Conservation (phyloP, 1,140 invertebrate species). For the Drosophila ohnishii region DNA sequence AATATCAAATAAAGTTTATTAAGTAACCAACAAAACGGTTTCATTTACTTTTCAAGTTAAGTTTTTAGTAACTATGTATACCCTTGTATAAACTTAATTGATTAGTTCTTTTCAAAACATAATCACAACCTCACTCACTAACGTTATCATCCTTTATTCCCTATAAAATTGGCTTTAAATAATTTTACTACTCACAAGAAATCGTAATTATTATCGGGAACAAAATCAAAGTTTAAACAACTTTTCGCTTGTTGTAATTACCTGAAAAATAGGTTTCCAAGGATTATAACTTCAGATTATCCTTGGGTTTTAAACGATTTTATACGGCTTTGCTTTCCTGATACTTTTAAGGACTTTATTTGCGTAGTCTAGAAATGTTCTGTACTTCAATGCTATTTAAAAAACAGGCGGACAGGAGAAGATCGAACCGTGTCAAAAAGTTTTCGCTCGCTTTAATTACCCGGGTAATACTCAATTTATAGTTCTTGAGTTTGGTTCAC, state of each 20-base stretch:
- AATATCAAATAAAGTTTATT: too few species aligned
- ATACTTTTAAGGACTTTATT: not conserved
- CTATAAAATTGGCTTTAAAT: not conserved
- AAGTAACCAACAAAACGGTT: too few species aligned
- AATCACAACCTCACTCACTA: not conserved
- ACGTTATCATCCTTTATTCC: not conserved
- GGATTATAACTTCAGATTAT: not conserved
- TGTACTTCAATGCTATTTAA: not conserved
- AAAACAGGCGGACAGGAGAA: not conserved
- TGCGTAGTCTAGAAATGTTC: not conserved
- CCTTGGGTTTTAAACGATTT: too few species aligned
- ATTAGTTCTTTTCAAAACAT: too few species aligned
- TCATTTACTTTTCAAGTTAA: not conserved
- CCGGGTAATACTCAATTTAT: conserved; percentile 7
- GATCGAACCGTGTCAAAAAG: conserved; percentile 14
- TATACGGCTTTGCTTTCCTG: too few species aligned
- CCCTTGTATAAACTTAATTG: too few species aligned
- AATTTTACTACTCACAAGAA: conserved; percentile 1
- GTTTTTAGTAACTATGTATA: not conserved
- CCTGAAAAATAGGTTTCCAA: not conserved
- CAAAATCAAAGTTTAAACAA: conserved; percentile 7
- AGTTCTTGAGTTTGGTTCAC: conserved; percentile 3
- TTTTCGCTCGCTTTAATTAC: conserved; percentile 29
- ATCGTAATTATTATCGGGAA: not conserved
- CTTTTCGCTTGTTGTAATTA: conserved; percentile 12